Base-by-base conservation (phyloP, 2,113 vertebrate species). In the Forbesichthys agassizii region DNA sequence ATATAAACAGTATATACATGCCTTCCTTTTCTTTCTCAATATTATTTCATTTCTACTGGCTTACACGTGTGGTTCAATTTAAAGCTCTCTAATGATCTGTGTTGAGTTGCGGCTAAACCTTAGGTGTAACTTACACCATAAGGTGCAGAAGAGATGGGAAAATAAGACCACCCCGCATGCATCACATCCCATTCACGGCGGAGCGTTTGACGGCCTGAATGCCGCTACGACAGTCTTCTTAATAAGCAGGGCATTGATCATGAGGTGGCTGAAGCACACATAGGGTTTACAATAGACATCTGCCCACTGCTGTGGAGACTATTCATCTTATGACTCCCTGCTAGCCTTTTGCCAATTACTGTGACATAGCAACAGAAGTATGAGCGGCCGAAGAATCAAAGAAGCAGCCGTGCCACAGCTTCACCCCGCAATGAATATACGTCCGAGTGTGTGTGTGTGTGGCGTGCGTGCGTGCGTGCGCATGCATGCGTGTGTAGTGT, bases 371-470 rank as follows among this genome's bases (percentile, higher is more conserved):
- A 64, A 58, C 66, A 83, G 73, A 74, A 55, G 73, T 78, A 78
- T 82, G 76, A 83, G 80, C 83, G 72, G 64, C 58, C 59, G 5
- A 11, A 65, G 77, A 84, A 78, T 79, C 71, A 18, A 69, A 64
- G 66, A 56, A 63, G 66, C 75, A 74, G 57, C 61, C 61, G 6
- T 71, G 66, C 66, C 56, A 33, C 64, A 48, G 66, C 70, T 58
- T 84, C 73, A 64, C 79, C 75, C 74, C 72, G 76, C 71, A 77
- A 85, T 89, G 54, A 78, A 89, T 81, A 86, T 49, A 86, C 53
- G 48, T 82, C 71, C 70, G 69, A 82, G 75, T 85, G 80, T 84
- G 36, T 42, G 4, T 42, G 36, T 42, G 88, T 79, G 82, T 80
- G 86, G 83, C 79, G 85, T 83, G 73, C 64, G 75, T 83, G 82